Base-by-base conservation (phyloP, 2,797 vertebrate genomes). In the Apodemus agrarius region DNA sequence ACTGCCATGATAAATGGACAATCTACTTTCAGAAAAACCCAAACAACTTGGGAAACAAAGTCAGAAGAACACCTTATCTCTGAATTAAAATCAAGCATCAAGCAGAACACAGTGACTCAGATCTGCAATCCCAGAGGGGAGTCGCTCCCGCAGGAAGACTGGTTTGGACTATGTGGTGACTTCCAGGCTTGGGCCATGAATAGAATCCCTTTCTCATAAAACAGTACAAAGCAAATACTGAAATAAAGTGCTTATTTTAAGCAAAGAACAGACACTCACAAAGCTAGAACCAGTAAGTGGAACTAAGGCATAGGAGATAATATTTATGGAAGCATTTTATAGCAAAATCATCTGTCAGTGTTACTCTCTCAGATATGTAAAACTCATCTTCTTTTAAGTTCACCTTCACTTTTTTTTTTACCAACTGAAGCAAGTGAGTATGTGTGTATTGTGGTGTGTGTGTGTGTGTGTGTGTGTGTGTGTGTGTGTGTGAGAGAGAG, bases 301-400 rank as follows among this genome's bases (percentile, higher is more conserved):
- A 93, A 40, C 61, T 12, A 8, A n/a, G 82, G 43, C 69, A 19
- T 19, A 74, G 17, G n/a, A 78, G 80, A 63, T 21, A 74, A 37
- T 61, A 43, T 43, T 90, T 95, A 61, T 52, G 31, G 93, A 74
- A 65, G 24, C 83, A 91, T 96, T 84, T 49, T 89, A 22, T 2
- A 83, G 21, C 6, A 76, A 85, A 83, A 89, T 43, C n/a, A 40
- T 94, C 16, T 87, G 34, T 78, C n/a, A 78, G 3, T 59, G 8
- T 54, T 81, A 3, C 76, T 37, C 37, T 37, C 22, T 46, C 9
- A 75, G 40, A 74, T 19, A 5, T 49, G 19, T 24, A 93, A 93
- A 67, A 90, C 80, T 40, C 37, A 86, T 37, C 22, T 8, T 16
- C 13, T 74, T 57, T 67, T 19, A 67, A 72, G 40, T 34, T 11